A percentile compares a stretch with the other conserved stretches of the same genome.
Conservation (phyloP, 2,113 vertebrate species). For the Prionailurus viverrinus region DNA sequence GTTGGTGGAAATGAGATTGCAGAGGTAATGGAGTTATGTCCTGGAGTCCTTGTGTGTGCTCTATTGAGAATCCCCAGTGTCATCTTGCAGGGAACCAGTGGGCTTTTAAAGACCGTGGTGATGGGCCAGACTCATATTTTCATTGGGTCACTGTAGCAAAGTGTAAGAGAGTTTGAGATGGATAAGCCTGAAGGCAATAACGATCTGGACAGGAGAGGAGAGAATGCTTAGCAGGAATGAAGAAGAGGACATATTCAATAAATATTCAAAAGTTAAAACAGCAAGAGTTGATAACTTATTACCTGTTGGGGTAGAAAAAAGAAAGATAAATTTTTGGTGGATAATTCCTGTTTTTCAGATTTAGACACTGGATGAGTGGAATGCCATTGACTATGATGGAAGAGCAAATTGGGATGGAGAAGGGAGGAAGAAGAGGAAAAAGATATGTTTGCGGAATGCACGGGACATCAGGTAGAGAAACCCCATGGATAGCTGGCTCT, state of each 20-base stretch:
- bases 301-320: neutral
- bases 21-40: neutral
- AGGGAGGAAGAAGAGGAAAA: neutral
- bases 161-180: neutral
- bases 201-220: neutral
- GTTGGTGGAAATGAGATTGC: neutral
- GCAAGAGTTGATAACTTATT: neutral
- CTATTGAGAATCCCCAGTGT: neutral
- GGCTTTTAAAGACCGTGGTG: neutral
- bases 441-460: neutral
- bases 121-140: neutral
- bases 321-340: neutral
- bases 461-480: neutral
- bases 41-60: neutral
- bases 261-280: neutral
- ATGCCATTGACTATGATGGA: neutral
- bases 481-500: neutral
- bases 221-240: neutral
- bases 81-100: neutral
- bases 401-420: neutral
- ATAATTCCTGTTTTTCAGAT: neutral
- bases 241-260: neutral
- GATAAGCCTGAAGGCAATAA: neutral
- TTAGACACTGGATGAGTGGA: neutral
- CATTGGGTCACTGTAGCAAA: neutral